phyloP scores from a whole-genome alignment of 1,140 invertebrate genomes.

The Drosophila guanche region DNA sequence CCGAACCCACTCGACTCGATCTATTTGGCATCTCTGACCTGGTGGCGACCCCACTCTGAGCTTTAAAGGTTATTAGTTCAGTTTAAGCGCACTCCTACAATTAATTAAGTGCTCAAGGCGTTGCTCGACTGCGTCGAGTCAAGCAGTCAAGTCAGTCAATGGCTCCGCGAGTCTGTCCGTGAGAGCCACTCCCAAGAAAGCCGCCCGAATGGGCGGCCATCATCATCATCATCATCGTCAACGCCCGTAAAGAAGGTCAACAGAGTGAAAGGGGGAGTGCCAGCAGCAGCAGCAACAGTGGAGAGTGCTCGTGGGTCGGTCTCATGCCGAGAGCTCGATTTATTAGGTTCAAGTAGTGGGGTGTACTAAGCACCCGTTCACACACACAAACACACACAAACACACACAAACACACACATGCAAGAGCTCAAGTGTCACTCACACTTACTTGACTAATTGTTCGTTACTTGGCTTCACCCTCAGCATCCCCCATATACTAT shows the following conservation, averaged over 20 bases:
- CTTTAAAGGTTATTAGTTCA: slow-evolving; percentile 81
- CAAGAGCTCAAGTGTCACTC: slow-evolving; percentile 59
- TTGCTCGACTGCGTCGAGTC: slow-evolving; percentile 52
- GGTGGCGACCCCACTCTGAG: slow-evolving; percentile 11
- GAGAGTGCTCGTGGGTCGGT: neutral
- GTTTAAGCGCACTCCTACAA: slow-evolving; percentile 73
- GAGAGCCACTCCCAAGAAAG: slow-evolving; percentile 35
- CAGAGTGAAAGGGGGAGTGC: slow-evolving; percentile 16
- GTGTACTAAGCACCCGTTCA: slow-evolving; percentile 49
- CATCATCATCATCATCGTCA: slow-evolving; percentile 21
- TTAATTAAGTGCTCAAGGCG: slow-evolving; percentile 79
- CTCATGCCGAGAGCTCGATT: slow-evolving; percentile 71
- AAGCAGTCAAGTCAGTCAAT: slow-evolving; percentile 31
- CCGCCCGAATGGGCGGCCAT: slow-evolving; percentile 13
- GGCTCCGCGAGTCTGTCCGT: slow-evolving; percentile 24
- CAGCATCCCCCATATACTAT: slow-evolving; percentile 29
- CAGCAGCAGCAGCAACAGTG: neutral
- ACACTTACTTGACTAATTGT: slow-evolving; percentile 60
- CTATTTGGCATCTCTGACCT: slow-evolving; percentile 1
- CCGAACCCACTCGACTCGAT: no score
- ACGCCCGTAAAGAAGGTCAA: slow-evolving; percentile 69
- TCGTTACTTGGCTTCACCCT: slow-evolving; percentile 47
- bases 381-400: slow-evolving; percentile 21
- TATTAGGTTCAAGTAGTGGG: slow-evolving; percentile 76
- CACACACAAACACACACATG: slow-evolving; percentile 5